Conservation (phyloP, 2,797 vertebrate species). For the Selene dorsalis region DNA sequence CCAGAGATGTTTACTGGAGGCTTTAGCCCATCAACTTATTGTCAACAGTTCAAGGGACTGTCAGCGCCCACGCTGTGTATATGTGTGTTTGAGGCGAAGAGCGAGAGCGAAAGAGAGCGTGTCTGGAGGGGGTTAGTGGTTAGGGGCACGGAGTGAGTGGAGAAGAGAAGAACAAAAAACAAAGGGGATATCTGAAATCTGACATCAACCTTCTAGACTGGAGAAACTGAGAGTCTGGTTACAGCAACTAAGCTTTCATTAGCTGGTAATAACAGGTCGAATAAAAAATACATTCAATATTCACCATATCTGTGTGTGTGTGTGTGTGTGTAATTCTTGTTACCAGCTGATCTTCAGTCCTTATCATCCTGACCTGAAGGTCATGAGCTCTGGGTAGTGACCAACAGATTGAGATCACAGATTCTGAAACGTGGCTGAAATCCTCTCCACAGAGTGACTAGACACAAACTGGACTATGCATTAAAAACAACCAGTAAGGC, state of each 20-base stretch:
- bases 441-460: no score
- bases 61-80: slow-evolving; percentile 75
- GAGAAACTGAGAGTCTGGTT: background rate
- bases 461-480: no score
- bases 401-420: background rate
- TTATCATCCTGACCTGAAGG: background rate
- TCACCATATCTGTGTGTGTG: no score
- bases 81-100: slow-evolving; percentile 54
- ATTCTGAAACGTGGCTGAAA: no score
- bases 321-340: background rate
- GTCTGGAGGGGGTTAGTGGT: slow-evolving; percentile 66
- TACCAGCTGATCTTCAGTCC: background rate
- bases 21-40: slow-evolving; percentile 87
- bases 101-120: slow-evolving; percentile 51
- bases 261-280: background rate
- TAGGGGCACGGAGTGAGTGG: slow-evolving; percentile 39
- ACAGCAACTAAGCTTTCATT: background rate
- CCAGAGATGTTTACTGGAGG: slow-evolving; percentile 87
- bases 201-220: slow-evolving; percentile 28
- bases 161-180: slow-evolving; percentile 47
- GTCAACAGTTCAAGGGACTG: slow-evolving; percentile 87
- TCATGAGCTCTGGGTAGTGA: background rate
- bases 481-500: background rate
- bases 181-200: slow-evolving; percentile 46
- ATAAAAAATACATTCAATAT: slow-evolving; percentile 5